Evolutionary conservation across 2,888 invertebrate species (phyloP), one percentile per base, ranked within the genome.

Genomic region (Petrophora chlorosata): DNA sequence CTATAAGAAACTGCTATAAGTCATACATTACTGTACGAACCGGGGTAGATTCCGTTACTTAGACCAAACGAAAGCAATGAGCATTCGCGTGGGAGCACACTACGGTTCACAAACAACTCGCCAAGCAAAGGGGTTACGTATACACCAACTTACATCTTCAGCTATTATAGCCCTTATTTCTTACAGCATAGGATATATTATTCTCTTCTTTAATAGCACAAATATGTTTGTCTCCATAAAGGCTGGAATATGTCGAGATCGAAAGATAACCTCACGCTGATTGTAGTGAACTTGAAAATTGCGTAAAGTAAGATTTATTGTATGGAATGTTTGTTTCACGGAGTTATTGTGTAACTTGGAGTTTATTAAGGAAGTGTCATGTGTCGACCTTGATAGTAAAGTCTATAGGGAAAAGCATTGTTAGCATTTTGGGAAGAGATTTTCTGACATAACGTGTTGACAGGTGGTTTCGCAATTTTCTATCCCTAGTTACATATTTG

Each of bases 211-310:
- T 17, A 30, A 19, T 39, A 10, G 32, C 4, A 36, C 13, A 2
- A 32, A 44, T 48, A 54, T 43, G 38, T 35, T 69, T 64, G 71
- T 63, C 60, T 57, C 67, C 71, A 70, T 67, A 70, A 73, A 73
- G 67, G 67, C 66, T 70, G 64, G 73, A 79, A 79, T 81, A 79
- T 77, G 76, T 77, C 63, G 76, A 70, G 72, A 80, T 77, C 70
- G 72, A 68, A 72, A 79, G 79, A 79, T 79, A 79, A 70, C 71
- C 72, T 70, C 59, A 52, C 54, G 60, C 68, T 73, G 73, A 76
- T 76, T 77, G 76, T 66, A 74, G 72, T 69, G 75, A 82, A 77
- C 76, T 79, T 79, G 75, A 78, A 79, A 77, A 76, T 76, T 71
- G 61, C 63, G 64, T 63, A 66, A 68, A 76, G 70, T 55, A 68